A percentile compares a stretch with the other conserved stretches of the same genome.
Conservation (phyloP, 2,888 invertebrate species). For the Drosophila stalkeri region DNA sequence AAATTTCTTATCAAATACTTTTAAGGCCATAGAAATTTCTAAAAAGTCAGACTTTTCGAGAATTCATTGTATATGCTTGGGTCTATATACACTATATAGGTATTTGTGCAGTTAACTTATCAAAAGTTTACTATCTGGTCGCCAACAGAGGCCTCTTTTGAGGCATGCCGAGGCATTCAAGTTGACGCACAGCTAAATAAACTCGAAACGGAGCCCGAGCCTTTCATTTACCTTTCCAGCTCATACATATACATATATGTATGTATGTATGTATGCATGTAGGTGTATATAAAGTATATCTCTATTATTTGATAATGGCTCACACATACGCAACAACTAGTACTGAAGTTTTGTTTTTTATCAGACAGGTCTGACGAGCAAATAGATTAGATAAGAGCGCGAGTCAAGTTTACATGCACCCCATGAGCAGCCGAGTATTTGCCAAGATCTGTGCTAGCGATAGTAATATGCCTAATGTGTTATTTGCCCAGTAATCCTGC, state of each 20-base stretch:
- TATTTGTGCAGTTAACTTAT: conserved; percentile 65
- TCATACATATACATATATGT: background rate
- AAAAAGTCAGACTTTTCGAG: background rate
- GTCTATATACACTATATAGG: conserved; percentile 9
- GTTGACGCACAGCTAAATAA: conserved; percentile 72
- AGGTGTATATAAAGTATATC: conserved; percentile 26
- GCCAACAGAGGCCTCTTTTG: conserved; percentile 71
- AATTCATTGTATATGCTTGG: background rate
- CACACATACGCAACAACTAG: conserved; percentile 15
- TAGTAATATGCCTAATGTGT: background rate
- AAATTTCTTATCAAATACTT: background rate
- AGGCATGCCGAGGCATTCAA: conserved; percentile 29
- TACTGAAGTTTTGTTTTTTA: conserved; percentile 28
- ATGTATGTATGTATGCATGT: background rate
- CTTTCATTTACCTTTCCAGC: conserved; percentile 17
- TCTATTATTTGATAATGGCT: conserved; percentile 48
- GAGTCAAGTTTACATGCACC: conserved; percentile 38
- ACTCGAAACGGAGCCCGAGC: conserved; percentile 46
- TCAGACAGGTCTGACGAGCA: conserved; percentile 51
- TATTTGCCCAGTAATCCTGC: conserved; percentile 34
- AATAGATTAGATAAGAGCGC: conserved; percentile 46
- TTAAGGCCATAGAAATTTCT: background rate
- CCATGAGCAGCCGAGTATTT: background rate
- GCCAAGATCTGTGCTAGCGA: background rate
- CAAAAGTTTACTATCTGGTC: conserved; percentile 63